These are phyloP conservation scores for Drosophila pegasa DNA, from an alignment of 2,888 invertebrate genomes.

Conservation along the genomic window DNA sequence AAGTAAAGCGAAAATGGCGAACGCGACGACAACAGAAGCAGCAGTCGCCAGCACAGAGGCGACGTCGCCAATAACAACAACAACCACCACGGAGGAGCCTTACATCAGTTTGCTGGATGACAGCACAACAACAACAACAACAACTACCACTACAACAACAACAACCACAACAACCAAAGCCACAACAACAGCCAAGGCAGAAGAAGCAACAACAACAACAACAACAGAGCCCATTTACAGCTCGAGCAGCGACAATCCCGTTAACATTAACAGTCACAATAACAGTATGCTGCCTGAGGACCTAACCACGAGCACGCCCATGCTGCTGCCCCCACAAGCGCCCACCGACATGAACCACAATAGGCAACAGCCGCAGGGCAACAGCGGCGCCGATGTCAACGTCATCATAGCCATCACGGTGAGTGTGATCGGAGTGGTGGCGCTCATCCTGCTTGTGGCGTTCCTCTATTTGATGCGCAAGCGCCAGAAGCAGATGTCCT, in stretches of 20 bases:
- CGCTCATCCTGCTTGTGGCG: slow-evolving; percentile 91
- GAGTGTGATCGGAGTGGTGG: slow-evolving; percentile 92
- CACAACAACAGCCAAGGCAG: slow-evolving; percentile 23
- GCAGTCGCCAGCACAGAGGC: slow-evolving; percentile 40
- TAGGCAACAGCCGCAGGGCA: slow-evolving; percentile 70
- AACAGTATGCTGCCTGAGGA: slow-evolving; percentile 52
- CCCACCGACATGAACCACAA: slow-evolving; percentile 60
- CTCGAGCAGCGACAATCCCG: slow-evolving; percentile 23
- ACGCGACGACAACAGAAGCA: slow-evolving; percentile 41
- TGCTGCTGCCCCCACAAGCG: slow-evolving; percentile 34
- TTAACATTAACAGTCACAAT: slow-evolving; percentile 24
- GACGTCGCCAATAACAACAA: slow-evolving; percentile 22
- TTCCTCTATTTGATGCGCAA: slow-evolving; percentile 92
- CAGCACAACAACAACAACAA: slow-evolving; percentile 54
- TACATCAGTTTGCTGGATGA: slow-evolving; percentile 72
- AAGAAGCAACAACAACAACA: slow-evolving; percentile 43
- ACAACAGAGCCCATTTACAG: slow-evolving; percentile 51
- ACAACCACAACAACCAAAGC: slow-evolving; percentile 53
- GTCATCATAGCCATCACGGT: slow-evolving; percentile 93
- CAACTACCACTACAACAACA: slow-evolving; percentile 47
- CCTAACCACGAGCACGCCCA: slow-evolving; percentile 18
- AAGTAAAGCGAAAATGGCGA: slow-evolving; percentile 55
- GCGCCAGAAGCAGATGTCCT: slow-evolving; percentile 91
- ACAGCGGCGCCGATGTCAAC: slow-evolving; percentile 86
- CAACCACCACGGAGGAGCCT: slow-evolving; percentile 64